Evolutionary conservation across 2,888 invertebrate species (phyloP).

Genomic region (Thymelicus sylvestris): DNA sequence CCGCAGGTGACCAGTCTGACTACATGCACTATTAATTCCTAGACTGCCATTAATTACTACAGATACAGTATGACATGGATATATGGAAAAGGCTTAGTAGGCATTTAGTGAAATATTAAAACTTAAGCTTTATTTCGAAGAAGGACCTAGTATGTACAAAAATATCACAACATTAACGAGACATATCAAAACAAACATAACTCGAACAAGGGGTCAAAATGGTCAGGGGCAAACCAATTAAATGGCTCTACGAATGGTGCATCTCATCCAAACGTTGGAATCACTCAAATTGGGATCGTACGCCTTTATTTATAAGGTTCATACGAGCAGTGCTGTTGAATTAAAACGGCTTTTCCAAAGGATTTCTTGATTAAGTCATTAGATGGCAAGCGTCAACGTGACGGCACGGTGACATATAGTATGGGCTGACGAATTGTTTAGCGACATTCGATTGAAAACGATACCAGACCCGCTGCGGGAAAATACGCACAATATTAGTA

Average conservation of each 20-base stretch:
- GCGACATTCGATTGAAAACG: too few species aligned
- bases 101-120: too few species aligned
- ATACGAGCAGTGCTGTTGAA: background rate
- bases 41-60: too few species aligned
- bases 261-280: background rate
- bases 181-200: constrained; percentile 6
- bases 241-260: background rate
- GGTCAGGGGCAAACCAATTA: constrained; percentile 33
- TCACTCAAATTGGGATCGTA: constrained; percentile 2
- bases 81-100: too few species aligned
- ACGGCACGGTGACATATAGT: constrained; percentile 10
- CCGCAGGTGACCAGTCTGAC: too few species aligned
- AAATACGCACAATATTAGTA: too few species aligned
- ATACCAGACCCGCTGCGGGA: too few species aligned
- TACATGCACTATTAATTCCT: too few species aligned
- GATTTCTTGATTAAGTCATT: constrained; percentile 33
- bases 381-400: constrained; percentile 16
- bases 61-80: too few species aligned
- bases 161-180: background rate
- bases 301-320: background rate
- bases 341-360: constrained; percentile 23
- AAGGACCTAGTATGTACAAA: background rate
- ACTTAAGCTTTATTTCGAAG: too few species aligned
- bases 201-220: constrained; percentile 20
- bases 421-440: background rate